These are phyloP conservation scores for Pedetes capensis DNA, from an alignment of 2,113 vertebrate species.

Conservation along the genomic window DNA sequence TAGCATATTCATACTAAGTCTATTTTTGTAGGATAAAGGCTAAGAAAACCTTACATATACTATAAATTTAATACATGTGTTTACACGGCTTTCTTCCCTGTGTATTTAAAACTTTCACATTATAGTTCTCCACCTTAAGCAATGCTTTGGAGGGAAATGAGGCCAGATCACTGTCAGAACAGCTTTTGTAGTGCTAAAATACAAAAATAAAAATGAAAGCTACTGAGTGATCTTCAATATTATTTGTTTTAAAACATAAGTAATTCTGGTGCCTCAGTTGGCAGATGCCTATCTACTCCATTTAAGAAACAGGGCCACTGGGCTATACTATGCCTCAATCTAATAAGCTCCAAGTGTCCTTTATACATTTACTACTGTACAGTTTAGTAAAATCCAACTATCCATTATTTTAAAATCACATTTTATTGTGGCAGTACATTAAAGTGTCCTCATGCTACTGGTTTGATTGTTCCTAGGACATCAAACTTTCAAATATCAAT, in stretches of 20 bases:
- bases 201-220: constrained; percentile 56
- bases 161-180: constrained; percentile 11
- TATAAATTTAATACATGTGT: constrained; percentile 96
- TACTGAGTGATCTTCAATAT: constrained; percentile 45
- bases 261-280: constrained; percentile 52
- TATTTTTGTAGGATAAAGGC: constrained; percentile 88
- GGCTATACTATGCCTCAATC: neutral
- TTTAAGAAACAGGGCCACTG: neutral
- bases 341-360: neutral
- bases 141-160: constrained; percentile 40
- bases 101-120: constrained; percentile 42
- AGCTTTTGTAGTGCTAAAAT: constrained; percentile 15
- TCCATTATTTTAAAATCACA: constrained; percentile 37
- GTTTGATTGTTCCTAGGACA: neutral
- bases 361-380: neutral
- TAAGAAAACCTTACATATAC: constrained; percentile 97
- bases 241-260: neutral
- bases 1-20: constrained; percentile 96
- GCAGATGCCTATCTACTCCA: neutral
- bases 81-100: constrained; percentile 91
- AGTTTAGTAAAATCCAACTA: neutral
- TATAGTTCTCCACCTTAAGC: constrained; percentile 49
- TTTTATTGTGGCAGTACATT: constrained; percentile 55
- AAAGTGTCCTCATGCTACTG: neutral
- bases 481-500: neutral